phyloP scores from a whole-genome alignment of 1,140 invertebrate species.

The Drosophila nasuta region DNA sequence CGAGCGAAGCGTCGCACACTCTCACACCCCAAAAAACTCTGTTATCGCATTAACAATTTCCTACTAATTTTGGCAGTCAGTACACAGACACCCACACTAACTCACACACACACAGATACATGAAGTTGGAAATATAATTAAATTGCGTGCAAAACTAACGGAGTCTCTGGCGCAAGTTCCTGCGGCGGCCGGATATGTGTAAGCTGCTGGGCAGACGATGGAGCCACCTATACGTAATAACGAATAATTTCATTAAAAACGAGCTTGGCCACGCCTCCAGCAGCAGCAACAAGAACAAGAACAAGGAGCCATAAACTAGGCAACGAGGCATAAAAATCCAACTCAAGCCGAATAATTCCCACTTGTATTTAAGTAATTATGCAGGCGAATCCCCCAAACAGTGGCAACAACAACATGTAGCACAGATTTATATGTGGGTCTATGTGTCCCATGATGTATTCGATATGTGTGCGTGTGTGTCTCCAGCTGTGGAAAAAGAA shows the following conservation, averaged over 20 bases:
- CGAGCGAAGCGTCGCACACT: slow-evolving; percentile 42
- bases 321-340: slow-evolving; percentile 48
- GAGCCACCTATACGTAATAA: slow-evolving; percentile 48
- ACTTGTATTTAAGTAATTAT: slow-evolving; percentile 78
- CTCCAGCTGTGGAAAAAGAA: slow-evolving; percentile 19
- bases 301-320: slow-evolving; percentile 22
- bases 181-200: slow-evolving; percentile 21
- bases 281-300: slow-evolving; percentile 5
- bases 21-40: slow-evolving; percentile 53
- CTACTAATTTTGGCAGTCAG: slow-evolving; percentile 67
- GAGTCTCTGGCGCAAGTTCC: slow-evolving; percentile 12
- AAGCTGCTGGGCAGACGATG: slow-evolving; percentile 40
- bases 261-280: slow-evolving; percentile 25
- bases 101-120: slow-evolving; percentile 8
- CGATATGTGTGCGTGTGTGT: slow-evolving; percentile 12
- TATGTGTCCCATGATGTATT: background rate
- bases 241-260: slow-evolving; percentile 68
- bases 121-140: slow-evolving; percentile 68
- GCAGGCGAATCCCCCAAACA: slow-evolving; percentile 50
- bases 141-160: slow-evolving; percentile 76
- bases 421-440: slow-evolving; percentile 24
- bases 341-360: slow-evolving; percentile 65
- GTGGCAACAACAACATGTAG: slow-evolving; percentile 20
- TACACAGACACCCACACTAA: slow-evolving; percentile 30
- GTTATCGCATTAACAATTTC: slow-evolving; percentile 82